A percentile compares a stretch with the other conserved stretches of the same genome.
Evolutionary conservation across 2,113 vertebrate genomes (phyloP).

Genomic region (Bostrychus sinensis): DNA sequence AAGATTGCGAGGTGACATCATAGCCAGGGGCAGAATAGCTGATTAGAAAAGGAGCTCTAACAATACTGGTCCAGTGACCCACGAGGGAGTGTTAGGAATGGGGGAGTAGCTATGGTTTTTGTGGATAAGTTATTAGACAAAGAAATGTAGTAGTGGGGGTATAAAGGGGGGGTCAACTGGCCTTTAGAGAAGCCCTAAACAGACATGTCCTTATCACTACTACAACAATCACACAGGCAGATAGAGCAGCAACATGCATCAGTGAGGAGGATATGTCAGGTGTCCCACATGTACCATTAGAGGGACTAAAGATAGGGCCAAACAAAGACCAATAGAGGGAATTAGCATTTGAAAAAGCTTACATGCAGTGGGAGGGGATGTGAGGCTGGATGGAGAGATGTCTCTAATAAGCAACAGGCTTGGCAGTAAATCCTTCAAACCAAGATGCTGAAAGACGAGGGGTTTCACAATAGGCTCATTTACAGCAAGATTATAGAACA

Average conservation of each 20-base stretch:
- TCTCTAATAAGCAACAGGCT: slow-evolving; percentile 20
- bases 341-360: slow-evolving; percentile 76
- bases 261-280: slow-evolving; percentile 46
- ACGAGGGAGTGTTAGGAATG: not conserved
- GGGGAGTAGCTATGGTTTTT: not conserved
- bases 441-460: slow-evolving; percentile 11
- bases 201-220: slow-evolving; percentile 58
- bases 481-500: not conserved
- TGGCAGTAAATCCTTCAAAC: slow-evolving; percentile 36
- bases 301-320: slow-evolving; percentile 57
- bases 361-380: slow-evolving; percentile 55
- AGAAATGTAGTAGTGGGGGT: not conserved
- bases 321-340: slow-evolving; percentile 53
- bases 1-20: slow-evolving; percentile 54
- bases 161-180: not conserved
- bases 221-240: slow-evolving; percentile 44
- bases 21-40: slow-evolving; percentile 20
- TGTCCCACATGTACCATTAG: slow-evolving; percentile 46
- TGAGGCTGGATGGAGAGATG: slow-evolving; percentile 39
- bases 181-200: slow-evolving; percentile 22
- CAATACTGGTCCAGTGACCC: slow-evolving; percentile 32
- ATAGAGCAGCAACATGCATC: slow-evolving; percentile 35
- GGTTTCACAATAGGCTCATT: slow-evolving; percentile 9
- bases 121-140: slow-evolving; percentile 24
- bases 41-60: slow-evolving; percentile 45